Conservation (phyloP, 2,113 vertebrate species). For the Choloepus hoffmanni region DNA sequence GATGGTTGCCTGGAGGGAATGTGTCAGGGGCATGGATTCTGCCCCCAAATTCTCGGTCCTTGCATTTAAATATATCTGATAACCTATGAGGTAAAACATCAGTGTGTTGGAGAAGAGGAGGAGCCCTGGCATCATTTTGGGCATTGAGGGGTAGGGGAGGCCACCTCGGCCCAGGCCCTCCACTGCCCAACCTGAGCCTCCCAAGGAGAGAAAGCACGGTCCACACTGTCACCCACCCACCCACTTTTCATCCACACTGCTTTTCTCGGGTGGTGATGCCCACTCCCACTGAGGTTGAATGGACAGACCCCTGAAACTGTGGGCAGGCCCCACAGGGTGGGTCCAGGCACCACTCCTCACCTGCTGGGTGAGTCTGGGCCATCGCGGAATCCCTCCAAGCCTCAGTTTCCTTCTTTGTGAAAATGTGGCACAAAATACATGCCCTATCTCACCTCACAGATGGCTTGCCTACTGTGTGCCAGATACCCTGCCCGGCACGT, state of each 20-base stretch:
- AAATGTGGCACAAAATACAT: not conserved
- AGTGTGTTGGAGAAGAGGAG: not conserved
- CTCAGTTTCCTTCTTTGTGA: slow-evolving; percentile 9
- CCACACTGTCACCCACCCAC: not conserved
- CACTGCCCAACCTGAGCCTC: not conserved
- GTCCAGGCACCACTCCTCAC: not conserved
- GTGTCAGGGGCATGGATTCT: not conserved
- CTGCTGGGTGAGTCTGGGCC: not conserved
- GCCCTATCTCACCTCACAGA: not conserved
- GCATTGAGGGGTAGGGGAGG: not conserved
- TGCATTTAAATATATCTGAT: not conserved
- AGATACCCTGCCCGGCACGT: not conserved
- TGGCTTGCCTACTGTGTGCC: not conserved
- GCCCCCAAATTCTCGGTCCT: not conserved
- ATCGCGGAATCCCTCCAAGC: not conserved
- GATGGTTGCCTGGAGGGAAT: not conserved
- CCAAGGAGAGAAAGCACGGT: not conserved
- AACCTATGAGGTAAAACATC: not conserved
- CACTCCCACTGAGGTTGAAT: not conserved
- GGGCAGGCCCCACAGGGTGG: not conserved
- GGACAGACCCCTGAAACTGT: not conserved
- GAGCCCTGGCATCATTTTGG: not conserved
- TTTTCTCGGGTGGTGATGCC: not conserved
- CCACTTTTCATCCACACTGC: too few species aligned
- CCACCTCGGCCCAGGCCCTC: not conserved